Evolutionary conservation across 2,113 vertebrate species (phyloP).

Genomic region (Smithornis capensis): DNA sequence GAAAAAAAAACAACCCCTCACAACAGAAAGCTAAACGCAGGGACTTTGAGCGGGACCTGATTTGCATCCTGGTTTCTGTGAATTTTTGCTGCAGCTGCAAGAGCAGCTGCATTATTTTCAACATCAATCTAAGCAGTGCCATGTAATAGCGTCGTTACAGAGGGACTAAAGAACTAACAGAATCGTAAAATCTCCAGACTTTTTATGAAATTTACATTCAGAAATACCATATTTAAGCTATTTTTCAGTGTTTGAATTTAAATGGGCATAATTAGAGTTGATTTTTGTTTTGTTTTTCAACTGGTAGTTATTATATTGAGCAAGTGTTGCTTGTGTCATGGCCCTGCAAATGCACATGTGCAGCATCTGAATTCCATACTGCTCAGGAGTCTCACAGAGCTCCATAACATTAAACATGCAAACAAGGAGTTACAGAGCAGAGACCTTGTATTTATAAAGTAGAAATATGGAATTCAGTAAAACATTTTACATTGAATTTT

Average conservation of each 20-base stretch:
- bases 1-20: background rate
- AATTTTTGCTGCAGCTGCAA: conserved; percentile 48
- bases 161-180: conserved; percentile 34
- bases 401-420: background rate
- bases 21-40: background rate
- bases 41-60: background rate
- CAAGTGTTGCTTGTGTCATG: background rate
- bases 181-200: conserved; percentile 20
- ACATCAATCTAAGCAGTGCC: conserved; percentile 15
- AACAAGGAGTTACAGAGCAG: background rate
- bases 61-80: conserved; percentile 32
- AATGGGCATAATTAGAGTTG: conserved; percentile 56
- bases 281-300: conserved; percentile 60
- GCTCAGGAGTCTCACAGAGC: background rate
- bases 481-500: background rate
- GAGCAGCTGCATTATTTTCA: conserved; percentile 60
- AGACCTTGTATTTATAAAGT: background rate
- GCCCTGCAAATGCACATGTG: conserved; percentile 17
- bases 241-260: conserved; percentile 42
- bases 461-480: background rate
- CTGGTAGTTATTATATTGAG: conserved; percentile 51
- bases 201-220: conserved; percentile 15
- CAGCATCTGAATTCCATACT: conserved; percentile 11
- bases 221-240: conserved; percentile 59
- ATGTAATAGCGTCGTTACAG: conserved; percentile 48